Percentiles rank a stretch among this genome's conserved stretches.
phyloP scores from a whole-genome alignment of 2,888 invertebrate genomes.

The Drosophila merina region DNA sequence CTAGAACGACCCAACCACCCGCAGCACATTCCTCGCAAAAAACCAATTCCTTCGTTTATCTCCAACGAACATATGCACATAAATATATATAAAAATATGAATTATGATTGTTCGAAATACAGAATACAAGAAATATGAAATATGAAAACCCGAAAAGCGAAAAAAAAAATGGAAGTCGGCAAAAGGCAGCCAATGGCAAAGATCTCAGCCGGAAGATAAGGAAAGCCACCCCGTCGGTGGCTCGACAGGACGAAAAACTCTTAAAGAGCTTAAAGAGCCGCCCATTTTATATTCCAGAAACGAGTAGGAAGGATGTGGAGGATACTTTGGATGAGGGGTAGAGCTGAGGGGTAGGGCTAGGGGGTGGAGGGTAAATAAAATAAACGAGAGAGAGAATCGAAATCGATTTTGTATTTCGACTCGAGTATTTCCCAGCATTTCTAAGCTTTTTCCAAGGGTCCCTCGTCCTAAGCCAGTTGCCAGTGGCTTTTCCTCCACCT shows the following conservation, averaged over 20 bases:
- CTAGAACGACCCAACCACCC: neutral
- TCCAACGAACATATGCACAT: conserved; percentile 12
- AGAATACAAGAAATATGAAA: neutral
- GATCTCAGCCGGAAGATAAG: conserved; percentile 70
- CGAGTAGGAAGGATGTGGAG: neutral
- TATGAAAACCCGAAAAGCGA: too few relatives aligned
- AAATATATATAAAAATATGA: conserved; percentile 42
- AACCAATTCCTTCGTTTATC: too few relatives aligned
- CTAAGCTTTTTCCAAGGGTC: conserved; percentile 77
- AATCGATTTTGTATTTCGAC: conserved; percentile 75
- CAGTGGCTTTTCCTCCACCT: neutral
- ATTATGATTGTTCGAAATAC: conserved; percentile 34
- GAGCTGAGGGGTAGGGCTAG: neutral
- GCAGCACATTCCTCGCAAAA: conserved; percentile 5
- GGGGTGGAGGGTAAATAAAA: conserved; percentile 13
- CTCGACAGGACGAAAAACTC: conserved; percentile 3
- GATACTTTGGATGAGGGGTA: too few relatives aligned
- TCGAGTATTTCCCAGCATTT: conserved; percentile 48
- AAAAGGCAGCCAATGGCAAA: conserved; percentile 67
- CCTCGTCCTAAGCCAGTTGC: conserved; percentile 58
- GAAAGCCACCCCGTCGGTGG: conserved; percentile 17
- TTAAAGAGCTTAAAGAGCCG: conserved; percentile 31
- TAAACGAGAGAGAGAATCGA: conserved; percentile 46
- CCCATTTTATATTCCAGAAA: conserved; percentile 11
- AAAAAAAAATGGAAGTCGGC: conserved; percentile 10